Conservation (phyloP, 2,113 vertebrate species). For the Sterrhoptilus dennistouni region DNA sequence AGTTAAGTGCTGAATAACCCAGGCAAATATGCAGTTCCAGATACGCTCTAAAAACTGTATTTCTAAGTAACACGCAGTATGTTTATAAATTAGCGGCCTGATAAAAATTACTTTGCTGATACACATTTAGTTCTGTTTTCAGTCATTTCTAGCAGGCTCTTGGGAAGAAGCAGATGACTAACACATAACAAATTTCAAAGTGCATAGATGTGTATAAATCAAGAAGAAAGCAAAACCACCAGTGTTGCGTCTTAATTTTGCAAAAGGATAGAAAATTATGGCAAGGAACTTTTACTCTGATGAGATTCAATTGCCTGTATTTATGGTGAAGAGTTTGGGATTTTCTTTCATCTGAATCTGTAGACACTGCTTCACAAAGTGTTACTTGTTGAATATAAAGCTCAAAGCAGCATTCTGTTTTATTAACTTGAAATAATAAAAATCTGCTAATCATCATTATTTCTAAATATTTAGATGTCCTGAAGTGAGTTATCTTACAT, state of each 20-base stretch:
- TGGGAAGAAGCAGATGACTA: neutral
- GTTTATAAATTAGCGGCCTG: neutral
- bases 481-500: neutral
- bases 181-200: neutral
- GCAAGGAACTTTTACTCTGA: neutral
- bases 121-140: neutral
- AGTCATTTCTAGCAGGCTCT: neutral
- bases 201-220: neutral
- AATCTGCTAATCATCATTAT: neutral
- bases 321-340: neutral
- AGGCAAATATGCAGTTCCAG: neutral
- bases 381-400: neutral
- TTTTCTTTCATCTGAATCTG: neutral
- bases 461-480: neutral
- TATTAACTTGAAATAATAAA: neutral
- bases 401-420: neutral
- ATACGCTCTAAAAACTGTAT: neutral
- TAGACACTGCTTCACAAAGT: neutral
- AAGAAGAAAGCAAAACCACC: neutral
- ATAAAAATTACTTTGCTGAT: neutral
- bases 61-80: neutral
- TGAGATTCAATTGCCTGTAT: neutral
- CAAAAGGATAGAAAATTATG: neutral
- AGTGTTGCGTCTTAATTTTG: neutral
- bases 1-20: neutral